phyloP scores from a whole-genome alignment of 1,140 invertebrate species.

The Asobara japonica region DNA sequence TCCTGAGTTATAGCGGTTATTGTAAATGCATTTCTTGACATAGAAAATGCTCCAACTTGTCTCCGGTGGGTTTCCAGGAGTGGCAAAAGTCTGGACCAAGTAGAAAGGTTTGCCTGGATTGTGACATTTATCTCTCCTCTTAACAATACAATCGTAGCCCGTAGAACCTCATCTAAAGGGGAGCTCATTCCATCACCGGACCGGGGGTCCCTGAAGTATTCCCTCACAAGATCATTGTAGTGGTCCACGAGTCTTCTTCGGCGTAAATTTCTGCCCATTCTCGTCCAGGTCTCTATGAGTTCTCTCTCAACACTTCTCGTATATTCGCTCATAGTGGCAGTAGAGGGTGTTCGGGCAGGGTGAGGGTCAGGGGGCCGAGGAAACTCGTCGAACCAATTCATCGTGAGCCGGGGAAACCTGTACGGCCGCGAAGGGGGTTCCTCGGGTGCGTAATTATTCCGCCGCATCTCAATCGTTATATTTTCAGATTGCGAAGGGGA shows the following conservation, averaged over 20 bases:
- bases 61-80: neutral
- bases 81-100: neutral
- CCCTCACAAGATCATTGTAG: neutral
- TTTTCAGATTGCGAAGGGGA: slow-evolving; percentile 21
- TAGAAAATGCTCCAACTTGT: neutral
- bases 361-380: neutral
- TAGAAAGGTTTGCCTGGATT: neutral
- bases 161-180: neutral
- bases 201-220: neutral
- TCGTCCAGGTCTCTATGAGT: neutral
- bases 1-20: neutral
- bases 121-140: neutral
- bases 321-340: neutral
- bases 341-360: neutral
- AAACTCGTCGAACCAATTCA: neutral
- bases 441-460: slow-evolving; percentile 44
- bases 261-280: neutral
- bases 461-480: slow-evolving; percentile 45
- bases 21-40: neutral
- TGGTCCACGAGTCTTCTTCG: neutral
- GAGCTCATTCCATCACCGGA: neutral
- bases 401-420: neutral
- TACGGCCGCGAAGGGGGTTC: neutral
- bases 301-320: neutral
- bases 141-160: neutral